Evolutionary conservation across 1,140 invertebrate genomes (phyloP).

Genomic region (Dolichoris vasculosae): DNA sequence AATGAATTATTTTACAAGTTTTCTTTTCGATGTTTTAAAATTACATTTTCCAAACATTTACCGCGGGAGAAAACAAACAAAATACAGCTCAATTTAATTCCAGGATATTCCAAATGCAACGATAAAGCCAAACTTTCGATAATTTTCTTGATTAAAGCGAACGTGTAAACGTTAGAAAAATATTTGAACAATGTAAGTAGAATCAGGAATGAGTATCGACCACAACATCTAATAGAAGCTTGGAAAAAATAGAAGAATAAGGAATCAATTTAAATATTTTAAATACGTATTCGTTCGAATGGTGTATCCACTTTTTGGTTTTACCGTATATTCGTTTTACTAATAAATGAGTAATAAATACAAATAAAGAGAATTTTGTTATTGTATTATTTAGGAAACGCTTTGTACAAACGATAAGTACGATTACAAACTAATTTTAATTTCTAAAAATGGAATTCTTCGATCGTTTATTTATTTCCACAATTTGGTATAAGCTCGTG

Average conservation of each 20-base stretch:
- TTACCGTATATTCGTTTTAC: neutral
- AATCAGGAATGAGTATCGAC: neutral
- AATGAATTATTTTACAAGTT: neutral
- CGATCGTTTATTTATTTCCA: neutral
- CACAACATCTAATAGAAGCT: neutral
- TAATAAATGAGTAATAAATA: too few species aligned
- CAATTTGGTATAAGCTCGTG: neutral
- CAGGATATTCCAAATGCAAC: neutral
- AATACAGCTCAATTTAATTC: neutral
- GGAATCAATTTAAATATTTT: too few species aligned
- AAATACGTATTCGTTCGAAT: neutral
- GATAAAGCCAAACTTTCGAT: neutral
- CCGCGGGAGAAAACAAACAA: neutral
- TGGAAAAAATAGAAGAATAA: neutral
- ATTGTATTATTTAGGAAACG: neutral
- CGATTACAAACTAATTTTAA: neutral
- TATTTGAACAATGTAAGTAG: constrained; percentile 29
- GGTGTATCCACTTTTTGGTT: neutral
- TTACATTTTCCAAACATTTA: neutral
- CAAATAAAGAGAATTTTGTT: neutral
- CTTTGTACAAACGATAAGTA: neutral
- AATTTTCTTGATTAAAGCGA: neutral
- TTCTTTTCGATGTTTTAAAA: neutral
- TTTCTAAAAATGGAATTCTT: neutral
- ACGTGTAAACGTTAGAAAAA: constrained; percentile 25